Evolutionary conservation across 2,888 invertebrate genomes (phyloP), one percentile per base, ranked within the genome.

Genomic region (Eustalomyia histrio): DNA sequence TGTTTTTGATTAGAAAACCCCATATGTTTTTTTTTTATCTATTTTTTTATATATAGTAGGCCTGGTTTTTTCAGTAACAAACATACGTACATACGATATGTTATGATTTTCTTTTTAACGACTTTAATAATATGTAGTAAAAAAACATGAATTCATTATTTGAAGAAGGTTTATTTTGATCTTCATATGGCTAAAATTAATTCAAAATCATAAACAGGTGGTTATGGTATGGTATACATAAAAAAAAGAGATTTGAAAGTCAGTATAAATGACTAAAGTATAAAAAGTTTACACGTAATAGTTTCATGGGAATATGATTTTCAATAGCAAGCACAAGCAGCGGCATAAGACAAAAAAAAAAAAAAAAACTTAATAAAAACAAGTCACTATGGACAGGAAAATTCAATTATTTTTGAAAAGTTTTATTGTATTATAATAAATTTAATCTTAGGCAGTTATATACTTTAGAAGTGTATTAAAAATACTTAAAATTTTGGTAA

Each of bases 231-330:
- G 6, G n/a, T n/a, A n/a, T n/a, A n/a, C n/a, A n/a, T n/a, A n/a
- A 47, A 2, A 47, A n/a, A 47, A 47, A 47, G 6, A 6, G 43
- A 47, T 47, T n/a, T 47, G 43, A 47, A 47, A 47, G 29, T 29
- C 29, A 57, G 24, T 57, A 16, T 57, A 29, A 57, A 57, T 57
- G 57, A 29, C 16, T 33, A 33, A 14, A 57, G 14, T 1, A n/a
- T 8, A 33, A 33, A 35, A 72, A 64, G 53, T 64, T 73, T 63
- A 61, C 80, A 83, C 73, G 80, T 83, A 76, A 82, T 78, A 71
- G 69, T 79, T 84, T 83, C 84, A 84, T 84, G 84, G 84, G 84
- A 84, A 84, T 74, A 83, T 84, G 83, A 84, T 83, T 84, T 82
- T 61, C 64, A 55, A 73, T 50, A 55, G 78, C 60, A 57, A 24